Evolutionary conservation across 2,888 invertebrate species (phyloP).

Genomic region (Margaritifera margaritifera): DNA sequence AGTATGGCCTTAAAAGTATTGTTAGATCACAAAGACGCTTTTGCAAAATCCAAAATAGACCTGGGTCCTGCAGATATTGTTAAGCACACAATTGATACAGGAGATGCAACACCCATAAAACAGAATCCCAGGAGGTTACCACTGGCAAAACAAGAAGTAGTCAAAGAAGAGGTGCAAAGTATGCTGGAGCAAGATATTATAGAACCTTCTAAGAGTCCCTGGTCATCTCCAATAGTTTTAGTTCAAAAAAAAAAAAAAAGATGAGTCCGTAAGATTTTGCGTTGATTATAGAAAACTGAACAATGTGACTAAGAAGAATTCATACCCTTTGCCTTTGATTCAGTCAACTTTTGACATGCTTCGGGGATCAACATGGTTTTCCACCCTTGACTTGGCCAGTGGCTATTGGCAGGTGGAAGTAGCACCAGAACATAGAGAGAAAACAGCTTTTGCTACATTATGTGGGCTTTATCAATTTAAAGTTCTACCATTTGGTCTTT

Average conservation of each 20-base stretch:
- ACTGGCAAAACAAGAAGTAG: slow-evolving; percentile 3
- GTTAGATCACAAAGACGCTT: no score
- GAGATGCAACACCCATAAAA: no score
- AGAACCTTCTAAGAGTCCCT: slow-evolving; percentile 59
- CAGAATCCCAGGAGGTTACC: slow-evolving; percentile 8
- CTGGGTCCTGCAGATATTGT: no score
- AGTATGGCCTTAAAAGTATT: no score
- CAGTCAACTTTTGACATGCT: slow-evolving; percentile 16
- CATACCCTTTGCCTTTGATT: slow-evolving; percentile 19
- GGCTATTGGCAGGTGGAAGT: no score
- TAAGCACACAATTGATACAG: no score
- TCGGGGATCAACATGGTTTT: slow-evolving; percentile 13
- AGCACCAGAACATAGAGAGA: no score
- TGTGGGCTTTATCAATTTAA: no score
- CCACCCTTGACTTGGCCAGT: slow-evolving; percentile 17
- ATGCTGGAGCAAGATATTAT: slow-evolving; percentile 20
- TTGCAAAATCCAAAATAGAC: no score
- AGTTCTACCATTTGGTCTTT: no score
- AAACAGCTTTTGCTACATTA: no score
- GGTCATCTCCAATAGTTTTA: slow-evolving; percentile 67
- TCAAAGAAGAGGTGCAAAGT: slow-evolving; percentile 7
- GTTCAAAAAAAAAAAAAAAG: slow-evolving; percentile 68
- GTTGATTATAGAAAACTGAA: no score
- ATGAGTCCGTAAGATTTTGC: slow-evolving; percentile 44
- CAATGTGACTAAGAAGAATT: slow-evolving; percentile 17